Conservation (phyloP, 2,888 invertebrate genomes). For the Ptilodon capucinus region DNA sequence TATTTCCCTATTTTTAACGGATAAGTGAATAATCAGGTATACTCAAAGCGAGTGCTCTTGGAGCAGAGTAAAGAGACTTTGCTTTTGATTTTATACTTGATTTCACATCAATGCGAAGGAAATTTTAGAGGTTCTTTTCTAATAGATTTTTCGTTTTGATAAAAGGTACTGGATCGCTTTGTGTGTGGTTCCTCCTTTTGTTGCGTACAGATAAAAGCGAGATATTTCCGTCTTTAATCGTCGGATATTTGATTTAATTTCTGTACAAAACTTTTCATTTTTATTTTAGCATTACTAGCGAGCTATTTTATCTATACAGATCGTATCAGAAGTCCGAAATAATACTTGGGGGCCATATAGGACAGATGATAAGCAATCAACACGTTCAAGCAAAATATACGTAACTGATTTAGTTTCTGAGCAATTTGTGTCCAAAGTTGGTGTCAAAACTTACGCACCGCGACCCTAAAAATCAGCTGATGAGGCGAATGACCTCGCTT, state of each 20-base stretch:
- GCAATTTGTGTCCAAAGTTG: no score
- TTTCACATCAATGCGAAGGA: conserved; percentile 10
- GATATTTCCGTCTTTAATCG: background rate
- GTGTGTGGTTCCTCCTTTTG: background rate
- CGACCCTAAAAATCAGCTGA: no score
- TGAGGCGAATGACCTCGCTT: no score
- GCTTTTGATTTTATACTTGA: conserved; percentile 19
- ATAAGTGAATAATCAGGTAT: conserved; percentile 19
- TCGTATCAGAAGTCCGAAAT: no score
- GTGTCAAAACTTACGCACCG: no score
- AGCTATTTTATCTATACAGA: no score
- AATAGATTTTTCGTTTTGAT: background rate
- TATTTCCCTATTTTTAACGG: conserved; percentile 16
- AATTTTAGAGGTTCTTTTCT: background rate
- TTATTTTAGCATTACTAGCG: no score
- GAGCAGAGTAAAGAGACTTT: conserved; percentile 11
- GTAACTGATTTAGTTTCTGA: no score
- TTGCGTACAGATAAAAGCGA: background rate
- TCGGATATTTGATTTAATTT: background rate
- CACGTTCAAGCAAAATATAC: no score
- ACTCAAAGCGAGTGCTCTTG: conserved; percentile 12
- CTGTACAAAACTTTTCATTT: background rate
- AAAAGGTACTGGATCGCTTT: background rate
- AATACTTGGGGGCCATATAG: no score
- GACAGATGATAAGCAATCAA: no score